Base-by-base conservation (phyloP, 2,113 vertebrate genomes). In the Ptilorrhoa leucosticta region DNA sequence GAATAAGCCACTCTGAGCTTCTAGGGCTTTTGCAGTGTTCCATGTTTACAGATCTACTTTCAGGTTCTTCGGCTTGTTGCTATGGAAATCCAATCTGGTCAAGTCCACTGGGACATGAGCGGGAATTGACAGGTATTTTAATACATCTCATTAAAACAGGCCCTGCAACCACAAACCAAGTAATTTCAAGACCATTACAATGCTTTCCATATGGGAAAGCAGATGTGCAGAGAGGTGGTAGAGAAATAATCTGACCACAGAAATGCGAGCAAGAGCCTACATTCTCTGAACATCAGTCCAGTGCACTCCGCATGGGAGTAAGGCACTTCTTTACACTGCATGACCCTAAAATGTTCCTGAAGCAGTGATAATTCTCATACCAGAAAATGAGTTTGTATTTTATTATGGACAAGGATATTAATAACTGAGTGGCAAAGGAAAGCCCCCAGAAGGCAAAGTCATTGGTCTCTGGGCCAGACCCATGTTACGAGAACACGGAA, bases 401-500 rank as follows among this genome's bases (percentile, higher is more conserved):
- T 44, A 31, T 45, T 37, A 57, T 23, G 18, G 50, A 45, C 5
- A 20, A 53, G 30, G 15, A 79, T 50, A 58, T 68, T n/a, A 54
- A 42, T 47, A 68, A 33, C 7, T 6, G 79, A 73, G 64, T 16
- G 9, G 11, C 60, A 87, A 90, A 89, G 24, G 20, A 73, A 78
- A 79, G 44, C 57, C 42, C 44, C 5, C 53, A 39, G 66, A 68
- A 88, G 60, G 33, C 39, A 58, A n/a, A 30, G 17, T 10, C 28
- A 28, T 0, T 20, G 27, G 10, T 51, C 6, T 80, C 40, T 69
- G 11, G 70, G 54, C 37, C 60, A 44, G 40, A 56, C 7, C 35
- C 5, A 20, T 0, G 0, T 21, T 23, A 50, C 0, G 0, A 31
- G 37, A 56, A 10, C 0, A 0, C 19, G 56, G 33, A 42, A 51